These are phyloP conservation scores for Trachymyrmex cornetzi DNA, from an alignment of 1,140 invertebrate genomes.

Conservation along the genomic window DNA sequence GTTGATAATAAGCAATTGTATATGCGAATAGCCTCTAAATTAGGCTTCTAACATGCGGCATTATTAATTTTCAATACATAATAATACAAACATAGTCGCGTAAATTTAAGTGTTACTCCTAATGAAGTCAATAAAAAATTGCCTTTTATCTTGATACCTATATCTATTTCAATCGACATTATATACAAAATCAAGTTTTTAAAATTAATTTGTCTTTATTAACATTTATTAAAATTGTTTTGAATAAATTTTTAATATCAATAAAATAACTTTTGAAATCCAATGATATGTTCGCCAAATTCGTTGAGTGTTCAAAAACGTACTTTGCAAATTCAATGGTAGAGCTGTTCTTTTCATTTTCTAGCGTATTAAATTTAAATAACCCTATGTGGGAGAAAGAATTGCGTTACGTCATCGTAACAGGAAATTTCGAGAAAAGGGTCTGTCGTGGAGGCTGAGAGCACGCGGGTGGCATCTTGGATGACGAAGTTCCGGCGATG, in stretches of 20 bases:
- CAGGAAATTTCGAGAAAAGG: not conserved
- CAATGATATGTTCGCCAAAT: not conserved
- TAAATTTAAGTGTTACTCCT: not conserved
- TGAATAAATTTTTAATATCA: not conserved
- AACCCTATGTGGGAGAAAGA: too few relatives aligned
- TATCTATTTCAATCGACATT: not conserved
- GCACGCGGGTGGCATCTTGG: conserved; percentile 17
- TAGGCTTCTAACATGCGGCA: not conserved
- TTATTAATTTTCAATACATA: not conserved
- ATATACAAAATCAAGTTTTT: not conserved
- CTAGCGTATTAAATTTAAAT: not conserved
- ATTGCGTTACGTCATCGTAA: not conserved
- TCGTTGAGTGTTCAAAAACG: not conserved
- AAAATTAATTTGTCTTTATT: not conserved
- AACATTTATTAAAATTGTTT: not conserved
- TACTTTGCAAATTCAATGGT: not conserved
- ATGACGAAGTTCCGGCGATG: conserved; percentile 14
- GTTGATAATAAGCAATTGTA: conserved; percentile 4
- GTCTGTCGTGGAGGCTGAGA: not conserved
- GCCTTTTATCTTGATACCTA: not conserved
- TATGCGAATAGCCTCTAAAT: not conserved
- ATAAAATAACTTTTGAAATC: not conserved
- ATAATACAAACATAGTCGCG: not conserved
- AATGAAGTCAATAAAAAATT: not conserved
- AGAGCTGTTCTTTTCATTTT: not conserved